phyloP scores from a whole-genome alignment of 2,888 invertebrate genomes.

The Ophion ventricosus region DNA sequence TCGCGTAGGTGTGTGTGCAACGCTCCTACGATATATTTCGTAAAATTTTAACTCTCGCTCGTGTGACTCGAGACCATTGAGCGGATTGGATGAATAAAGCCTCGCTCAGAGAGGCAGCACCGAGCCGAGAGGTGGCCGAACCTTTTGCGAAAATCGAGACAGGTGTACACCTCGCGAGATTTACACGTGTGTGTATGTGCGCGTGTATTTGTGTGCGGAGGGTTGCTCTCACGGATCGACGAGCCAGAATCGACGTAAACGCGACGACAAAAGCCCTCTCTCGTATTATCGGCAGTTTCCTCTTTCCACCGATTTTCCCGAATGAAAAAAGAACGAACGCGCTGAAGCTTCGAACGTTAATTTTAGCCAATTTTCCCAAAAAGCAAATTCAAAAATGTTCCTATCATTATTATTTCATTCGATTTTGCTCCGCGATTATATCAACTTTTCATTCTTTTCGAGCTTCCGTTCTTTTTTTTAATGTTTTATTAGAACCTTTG shows the following conservation, averaged over 20 bases:
- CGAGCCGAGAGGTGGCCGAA: conserved; percentile 10
- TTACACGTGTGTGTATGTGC: background rate
- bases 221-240: conserved; percentile 61
- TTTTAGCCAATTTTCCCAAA: background rate
- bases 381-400: background rate
- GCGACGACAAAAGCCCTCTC: conserved; percentile 32
- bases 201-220: conserved; percentile 3
- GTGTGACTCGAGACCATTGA: conserved; percentile 52
- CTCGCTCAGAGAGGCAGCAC: background rate
- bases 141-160: conserved; percentile 46
- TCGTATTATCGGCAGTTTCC: conserved; percentile 33
- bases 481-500: too few relatives aligned
- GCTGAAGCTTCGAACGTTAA: background rate
- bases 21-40: conserved; percentile 46
- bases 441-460: too few relatives aligned
- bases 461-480: too few relatives aligned
- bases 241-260: conserved; percentile 60
- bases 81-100: conserved; percentile 1
- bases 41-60: conserved; percentile 52
- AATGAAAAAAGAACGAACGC: too few relatives aligned
- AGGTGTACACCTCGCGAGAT: conserved; percentile 13
- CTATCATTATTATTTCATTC: too few relatives aligned
- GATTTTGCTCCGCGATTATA: too few relatives aligned
- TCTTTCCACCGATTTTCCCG: conserved; percentile 7
- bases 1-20: background rate